These are phyloP conservation scores for Scytalopus superciliaris DNA, from an alignment of 2,113 vertebrate genomes.

Conservation along the genomic window DNA sequence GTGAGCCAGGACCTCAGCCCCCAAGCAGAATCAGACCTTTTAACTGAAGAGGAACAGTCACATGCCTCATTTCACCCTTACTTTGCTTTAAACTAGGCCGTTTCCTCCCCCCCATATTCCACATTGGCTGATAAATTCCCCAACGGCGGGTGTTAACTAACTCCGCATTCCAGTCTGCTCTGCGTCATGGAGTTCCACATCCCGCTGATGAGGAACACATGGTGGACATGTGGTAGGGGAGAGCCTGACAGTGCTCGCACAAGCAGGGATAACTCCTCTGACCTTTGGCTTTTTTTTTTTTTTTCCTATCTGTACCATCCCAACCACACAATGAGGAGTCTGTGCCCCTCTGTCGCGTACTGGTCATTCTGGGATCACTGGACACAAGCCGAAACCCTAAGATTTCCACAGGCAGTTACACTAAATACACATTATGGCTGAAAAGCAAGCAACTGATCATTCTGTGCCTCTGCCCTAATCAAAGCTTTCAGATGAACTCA, in stretches of 20 bases:
- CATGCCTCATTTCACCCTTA: constrained; percentile 61
- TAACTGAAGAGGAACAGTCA: constrained; percentile 52
- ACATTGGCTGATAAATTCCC: constrained; percentile 70
- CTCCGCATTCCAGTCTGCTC: constrained; percentile 71
- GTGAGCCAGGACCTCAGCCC: background rate
- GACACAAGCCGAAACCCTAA: background rate
- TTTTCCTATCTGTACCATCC: constrained; percentile 18
- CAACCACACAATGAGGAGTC: constrained; percentile 5
- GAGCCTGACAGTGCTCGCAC: constrained; percentile 51
- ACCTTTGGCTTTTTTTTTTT: constrained; percentile 55
- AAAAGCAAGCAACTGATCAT: background rate
- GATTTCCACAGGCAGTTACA: background rate
- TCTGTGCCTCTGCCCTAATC: background rate
- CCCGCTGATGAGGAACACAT: constrained; percentile 75
- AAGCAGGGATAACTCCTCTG: constrained; percentile 63
- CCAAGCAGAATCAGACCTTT: constrained; percentile 33
- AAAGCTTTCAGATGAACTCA: background rate
- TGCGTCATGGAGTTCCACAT: constrained; percentile 73
- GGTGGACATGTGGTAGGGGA: constrained; percentile 62
- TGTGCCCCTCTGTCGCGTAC: background rate
- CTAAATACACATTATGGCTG: background rate
- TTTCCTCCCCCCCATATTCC: constrained; percentile 37
- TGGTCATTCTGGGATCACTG: background rate
- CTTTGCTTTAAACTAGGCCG: constrained; percentile 47
- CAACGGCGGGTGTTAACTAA: constrained; percentile 69